These are phyloP conservation scores for Xiphophorus couchianus DNA, from an alignment of 2,113 vertebrate species.

Conservation along the genomic window DNA sequence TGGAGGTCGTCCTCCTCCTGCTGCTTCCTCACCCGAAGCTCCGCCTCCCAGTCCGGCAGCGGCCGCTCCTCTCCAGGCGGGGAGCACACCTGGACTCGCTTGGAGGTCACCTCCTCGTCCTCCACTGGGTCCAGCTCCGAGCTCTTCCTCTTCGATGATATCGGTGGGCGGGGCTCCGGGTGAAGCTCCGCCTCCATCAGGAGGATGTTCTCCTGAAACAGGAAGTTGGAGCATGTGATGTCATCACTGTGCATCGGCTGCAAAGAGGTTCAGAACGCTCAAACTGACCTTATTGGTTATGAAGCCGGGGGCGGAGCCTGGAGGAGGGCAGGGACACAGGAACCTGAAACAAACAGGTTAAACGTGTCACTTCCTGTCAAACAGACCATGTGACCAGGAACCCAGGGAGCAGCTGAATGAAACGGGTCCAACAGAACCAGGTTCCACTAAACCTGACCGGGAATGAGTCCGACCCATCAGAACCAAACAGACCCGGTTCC, in stretches of 20 bases:
- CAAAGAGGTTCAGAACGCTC: too few relatives aligned
- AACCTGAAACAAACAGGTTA: conserved; percentile 63
- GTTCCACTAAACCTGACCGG: not conserved
- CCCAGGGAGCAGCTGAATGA: not conserved
- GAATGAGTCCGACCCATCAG: not conserved
- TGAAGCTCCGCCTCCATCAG: conserved; percentile 19
- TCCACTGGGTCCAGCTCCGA: not conserved
- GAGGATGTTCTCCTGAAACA: conserved; percentile 74
- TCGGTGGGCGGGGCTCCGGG: not conserved
- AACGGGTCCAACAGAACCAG: not conserved
- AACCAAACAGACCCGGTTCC: too few relatives aligned
- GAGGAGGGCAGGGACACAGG: conserved; percentile 58
- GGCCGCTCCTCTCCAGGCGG: not conserved
- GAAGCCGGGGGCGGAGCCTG: conserved; percentile 11
- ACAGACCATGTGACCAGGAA: not conserved
- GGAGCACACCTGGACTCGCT: conserved; percentile 12
- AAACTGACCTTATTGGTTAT: conserved; percentile 67
- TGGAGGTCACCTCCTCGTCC: conserved; percentile 6
- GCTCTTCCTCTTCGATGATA: conserved; percentile 65
- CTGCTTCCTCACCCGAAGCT: conserved; percentile 75
- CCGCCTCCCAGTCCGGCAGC: conserved; percentile 62
- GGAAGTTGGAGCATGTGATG: not conserved
- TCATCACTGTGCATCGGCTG: not conserved
- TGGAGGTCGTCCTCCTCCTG: conserved; percentile 90
- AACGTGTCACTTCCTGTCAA: not conserved